Evolutionary conservation across 2,797 vertebrate genomes (phyloP).

Genomic region (Saxicola maurus): DNA sequence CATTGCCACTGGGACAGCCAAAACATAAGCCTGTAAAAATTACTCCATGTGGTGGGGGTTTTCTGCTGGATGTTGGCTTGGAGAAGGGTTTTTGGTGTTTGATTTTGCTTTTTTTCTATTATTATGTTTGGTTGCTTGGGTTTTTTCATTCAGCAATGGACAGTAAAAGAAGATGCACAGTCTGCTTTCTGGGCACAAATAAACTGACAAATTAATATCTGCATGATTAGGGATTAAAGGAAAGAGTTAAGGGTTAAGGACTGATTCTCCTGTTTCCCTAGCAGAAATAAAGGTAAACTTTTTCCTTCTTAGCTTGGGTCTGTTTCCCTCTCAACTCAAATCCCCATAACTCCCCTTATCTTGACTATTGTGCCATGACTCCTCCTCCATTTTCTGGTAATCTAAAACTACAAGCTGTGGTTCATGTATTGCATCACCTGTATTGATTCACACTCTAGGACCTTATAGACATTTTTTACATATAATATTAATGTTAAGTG

Average conservation of each 20-base stretch:
- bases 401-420: background rate
- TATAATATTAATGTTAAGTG: background rate
- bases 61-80: background rate
- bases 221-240: background rate
- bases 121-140: background rate
- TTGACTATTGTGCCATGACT: background rate
- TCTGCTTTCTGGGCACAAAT: background rate
- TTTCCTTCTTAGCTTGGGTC: background rate
- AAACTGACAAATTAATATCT: background rate
- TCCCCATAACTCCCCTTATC: too few species aligned
- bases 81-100: fast-evolving
- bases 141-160: background rate
- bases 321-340: background rate
- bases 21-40: background rate
- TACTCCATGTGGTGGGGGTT: fast-evolving
- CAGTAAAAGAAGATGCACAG: background rate
- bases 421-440: background rate
- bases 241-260: background rate
- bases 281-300: background rate
- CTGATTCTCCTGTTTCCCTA: background rate
- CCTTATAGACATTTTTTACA: background rate
- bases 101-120: background rate
- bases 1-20: background rate
- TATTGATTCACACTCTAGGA: background rate
- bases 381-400: background rate